Conservation (phyloP, 2,797 vertebrate genomes). For the Melopsittacus undulatus region DNA sequence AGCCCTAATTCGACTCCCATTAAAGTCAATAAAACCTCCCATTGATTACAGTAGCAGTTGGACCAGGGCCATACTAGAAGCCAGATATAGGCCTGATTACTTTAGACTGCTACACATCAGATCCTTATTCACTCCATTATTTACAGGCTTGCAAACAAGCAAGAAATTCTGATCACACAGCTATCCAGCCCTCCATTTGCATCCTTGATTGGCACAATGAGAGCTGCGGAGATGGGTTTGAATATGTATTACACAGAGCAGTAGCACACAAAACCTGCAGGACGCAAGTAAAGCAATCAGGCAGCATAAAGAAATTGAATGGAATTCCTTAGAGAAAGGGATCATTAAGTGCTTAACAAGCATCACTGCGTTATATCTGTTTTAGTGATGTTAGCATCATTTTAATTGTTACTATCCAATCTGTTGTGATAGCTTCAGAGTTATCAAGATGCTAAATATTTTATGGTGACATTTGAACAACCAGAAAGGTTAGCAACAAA, state of each 20-base stretch:
- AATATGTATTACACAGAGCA: constrained; percentile 59
- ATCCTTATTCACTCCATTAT: constrained; percentile 65
- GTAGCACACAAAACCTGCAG: constrained; percentile 62
- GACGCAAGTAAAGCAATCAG: constrained; percentile 66
- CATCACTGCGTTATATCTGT: constrained; percentile 65
- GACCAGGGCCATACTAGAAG: constrained; percentile 8
- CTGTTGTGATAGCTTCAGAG: constrained; percentile 71
- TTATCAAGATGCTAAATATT: constrained; percentile 72
- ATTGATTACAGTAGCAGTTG: background rate
- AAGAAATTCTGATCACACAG: constrained; percentile 74
- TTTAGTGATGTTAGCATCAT: constrained; percentile 67
- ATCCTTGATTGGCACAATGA: constrained; percentile 75
- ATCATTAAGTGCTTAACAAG: constrained; percentile 76
- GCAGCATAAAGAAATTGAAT: constrained; percentile 67
- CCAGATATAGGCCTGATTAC: constrained; percentile 61
- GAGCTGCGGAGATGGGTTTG: constrained; percentile 40
- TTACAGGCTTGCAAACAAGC: constrained; percentile 72
- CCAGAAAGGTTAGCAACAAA: constrained; percentile 39
- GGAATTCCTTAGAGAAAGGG: constrained; percentile 68
- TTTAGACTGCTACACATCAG: constrained; percentile 55
- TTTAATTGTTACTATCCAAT: constrained; percentile 69
- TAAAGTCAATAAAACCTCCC: constrained; percentile 30
- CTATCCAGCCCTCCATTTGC: constrained; percentile 66
- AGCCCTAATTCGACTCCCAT: constrained; percentile 29
- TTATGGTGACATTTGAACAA: constrained; percentile 66